Conservation (phyloP, 2,113 vertebrate species). For the Gymnocephalus cernua region DNA sequence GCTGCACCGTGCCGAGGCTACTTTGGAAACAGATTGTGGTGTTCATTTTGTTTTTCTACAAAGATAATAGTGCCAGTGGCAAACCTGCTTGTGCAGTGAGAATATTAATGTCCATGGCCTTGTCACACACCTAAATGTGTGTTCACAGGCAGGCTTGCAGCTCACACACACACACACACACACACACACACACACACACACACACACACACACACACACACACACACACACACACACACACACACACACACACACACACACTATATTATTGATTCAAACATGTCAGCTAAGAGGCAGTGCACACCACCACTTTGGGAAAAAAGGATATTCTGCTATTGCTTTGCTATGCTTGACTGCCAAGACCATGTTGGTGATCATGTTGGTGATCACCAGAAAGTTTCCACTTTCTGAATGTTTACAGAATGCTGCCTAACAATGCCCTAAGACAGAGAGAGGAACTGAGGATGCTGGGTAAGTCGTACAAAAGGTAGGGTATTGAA, state of each 20-base stretch:
- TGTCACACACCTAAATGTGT: slow-evolving; percentile 50
- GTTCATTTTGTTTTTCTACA: slow-evolving; percentile 76
- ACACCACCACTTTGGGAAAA: slow-evolving; percentile 64
- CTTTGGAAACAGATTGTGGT: slow-evolving; percentile 80
- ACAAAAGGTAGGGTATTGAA: slow-evolving; percentile 41
- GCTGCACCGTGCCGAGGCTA: slow-evolving; percentile 74
- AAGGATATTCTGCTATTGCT: slow-evolving; percentile 69
- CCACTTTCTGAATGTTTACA: slow-evolving; percentile 64
- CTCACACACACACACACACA: slow-evolving; percentile 1
- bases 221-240: slow-evolving; percentile 1
- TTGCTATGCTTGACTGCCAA: slow-evolving; percentile 67
- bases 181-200: background rate
- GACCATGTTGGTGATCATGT: slow-evolving; percentile 28
- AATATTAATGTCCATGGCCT: slow-evolving; percentile 77
- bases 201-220: slow-evolving; percentile 3
- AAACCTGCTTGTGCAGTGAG: slow-evolving; percentile 67
- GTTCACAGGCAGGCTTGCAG: slow-evolving; percentile 15
- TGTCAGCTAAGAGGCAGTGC: slow-evolving; percentile 78
- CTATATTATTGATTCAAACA: slow-evolving; percentile 82
- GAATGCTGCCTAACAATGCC: slow-evolving; percentile 60
- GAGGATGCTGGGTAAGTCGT: slow-evolving; percentile 38
- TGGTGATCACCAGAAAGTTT: slow-evolving; percentile 59
- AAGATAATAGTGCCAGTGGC: slow-evolving; percentile 81
- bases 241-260: slow-evolving; percentile 21
- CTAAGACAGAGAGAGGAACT: slow-evolving; percentile 50